phyloP scores from a whole-genome alignment of 2,888 invertebrate genomes.

The Leptothorax acervorum region DNA sequence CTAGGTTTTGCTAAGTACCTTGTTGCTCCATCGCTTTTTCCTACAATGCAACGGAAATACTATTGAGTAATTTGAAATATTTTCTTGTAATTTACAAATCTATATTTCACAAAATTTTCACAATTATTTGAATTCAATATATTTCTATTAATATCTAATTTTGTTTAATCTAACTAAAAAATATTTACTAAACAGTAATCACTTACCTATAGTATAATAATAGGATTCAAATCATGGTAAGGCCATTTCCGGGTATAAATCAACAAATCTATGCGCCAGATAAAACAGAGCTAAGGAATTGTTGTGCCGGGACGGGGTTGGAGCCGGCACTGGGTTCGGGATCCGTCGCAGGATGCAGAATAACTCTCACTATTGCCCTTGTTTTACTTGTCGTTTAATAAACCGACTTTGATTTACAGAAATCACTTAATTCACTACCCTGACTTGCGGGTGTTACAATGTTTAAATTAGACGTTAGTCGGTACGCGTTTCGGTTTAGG shows the following conservation, averaged over 20 bases:
- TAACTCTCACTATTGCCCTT: too few relatives aligned
- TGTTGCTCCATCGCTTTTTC: conserved; percentile 95
- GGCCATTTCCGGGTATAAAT: conserved; percentile 96
- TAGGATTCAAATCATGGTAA: conserved; percentile 99
- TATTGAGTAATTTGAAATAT: background rate
- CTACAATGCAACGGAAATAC: conserved; percentile 81
- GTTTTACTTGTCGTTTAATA: too few relatives aligned
- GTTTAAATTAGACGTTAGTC: too few relatives aligned
- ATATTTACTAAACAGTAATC: conserved; percentile 27
- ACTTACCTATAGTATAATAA: conserved; percentile 94
- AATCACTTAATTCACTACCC: too few relatives aligned
- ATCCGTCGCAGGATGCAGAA: too few relatives aligned
- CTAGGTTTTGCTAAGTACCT: conserved; percentile 97
- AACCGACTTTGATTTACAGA: too few relatives aligned
- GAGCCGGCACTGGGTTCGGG: too few relatives aligned
- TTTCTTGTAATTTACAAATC: background rate
- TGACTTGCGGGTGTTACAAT: too few relatives aligned
- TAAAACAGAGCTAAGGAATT: conserved; percentile 92
- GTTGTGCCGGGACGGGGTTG: too few relatives aligned
- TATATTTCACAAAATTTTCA: conserved; percentile 16
- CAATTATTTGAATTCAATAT: background rate
- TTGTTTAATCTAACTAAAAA: background rate
- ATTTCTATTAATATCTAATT: background rate
- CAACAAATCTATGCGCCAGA: conserved; percentile 96
- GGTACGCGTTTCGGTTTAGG: too few relatives aligned